Evolutionary conservation across 2,888 invertebrate species (phyloP).

Genomic region (Lacanobia wlatinum): DNA sequence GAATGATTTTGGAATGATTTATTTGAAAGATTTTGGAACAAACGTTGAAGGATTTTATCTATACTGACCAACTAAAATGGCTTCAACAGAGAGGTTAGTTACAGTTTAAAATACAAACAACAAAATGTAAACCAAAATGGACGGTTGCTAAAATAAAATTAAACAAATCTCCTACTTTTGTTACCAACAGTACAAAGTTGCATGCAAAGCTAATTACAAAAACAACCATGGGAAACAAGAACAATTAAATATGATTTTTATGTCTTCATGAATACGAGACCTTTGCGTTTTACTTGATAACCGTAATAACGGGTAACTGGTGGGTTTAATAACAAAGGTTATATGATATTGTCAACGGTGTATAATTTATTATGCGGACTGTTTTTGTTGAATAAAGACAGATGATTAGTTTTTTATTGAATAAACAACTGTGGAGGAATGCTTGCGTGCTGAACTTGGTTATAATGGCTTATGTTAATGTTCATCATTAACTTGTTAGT

Average conservation of each 20-base stretch:
- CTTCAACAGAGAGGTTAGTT: no score
- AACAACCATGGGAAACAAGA: conserved; percentile 66
- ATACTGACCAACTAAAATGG: no score
- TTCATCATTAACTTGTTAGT: background rate
- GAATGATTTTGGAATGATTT: no score
- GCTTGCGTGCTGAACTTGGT: background rate
- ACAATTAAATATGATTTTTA: conserved; percentile 66
- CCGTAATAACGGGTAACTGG: conserved; percentile 47
- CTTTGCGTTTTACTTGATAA: conserved; percentile 60
- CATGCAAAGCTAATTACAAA: conserved; percentile 66
- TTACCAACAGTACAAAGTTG: conserved; percentile 46
- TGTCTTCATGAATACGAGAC: conserved; percentile 51
- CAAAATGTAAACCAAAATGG: no score
- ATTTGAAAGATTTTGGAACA: no score
- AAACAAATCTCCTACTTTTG: background rate
- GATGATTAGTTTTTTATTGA: conserved; percentile 16
- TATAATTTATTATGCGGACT: conserved; percentile 28
- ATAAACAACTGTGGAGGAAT: background rate
- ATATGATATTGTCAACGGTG: conserved; percentile 45
- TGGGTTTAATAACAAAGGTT: conserved; percentile 43
- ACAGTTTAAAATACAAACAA: no score
- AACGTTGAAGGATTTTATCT: no score
- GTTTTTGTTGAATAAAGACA: conserved; percentile 19
- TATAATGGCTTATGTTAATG: background rate
- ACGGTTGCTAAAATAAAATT: background rate